Evolutionary conservation across 1,140 invertebrate genomes (phyloP), one percentile per base, ranked within the genome.

Genomic region (Gonatopus flavifemur): DNA sequence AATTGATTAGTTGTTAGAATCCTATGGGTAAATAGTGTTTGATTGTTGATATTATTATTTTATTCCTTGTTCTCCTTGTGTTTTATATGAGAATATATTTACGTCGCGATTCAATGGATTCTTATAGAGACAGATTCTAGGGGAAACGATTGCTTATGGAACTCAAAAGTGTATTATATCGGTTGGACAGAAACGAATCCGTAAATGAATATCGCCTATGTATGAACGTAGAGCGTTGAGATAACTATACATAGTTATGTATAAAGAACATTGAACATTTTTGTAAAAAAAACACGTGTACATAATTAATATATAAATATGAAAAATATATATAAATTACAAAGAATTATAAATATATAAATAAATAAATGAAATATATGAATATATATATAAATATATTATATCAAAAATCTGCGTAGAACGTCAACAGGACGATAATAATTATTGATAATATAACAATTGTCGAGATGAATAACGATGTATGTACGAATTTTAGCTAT

Each of bases 271-370:
- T n/a, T n/a, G n/a, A n/a, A n/a, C n/a, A n/a, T n/a, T n/a, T n/a
- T n/a, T n/a, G n/a, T n/a, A n/a, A n/a, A n/a, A n/a, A n/a, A n/a
- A n/a, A n/a, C n/a, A n/a, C n/a, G n/a, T n/a, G n/a, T n/a, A n/a
- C n/a, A n/a, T n/a, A n/a, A n/a, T n/a, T 62, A 18, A 64, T 70
- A 63, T 70, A 70, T 64, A 72, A 72, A 73, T 57, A 65, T 58
- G 52, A 64, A 63, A 70, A 70, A 62, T 55, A 65, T 64, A 57
- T 55, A 57, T 62, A 54, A 47, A 62, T 54, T 52, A 55, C 57
- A 60, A 67, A 62, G 54, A 63, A 40, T 35, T 47, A 55, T 56
- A 59, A 36, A 57, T 55, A 44, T 49, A 64, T 35, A 60, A 32
- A 55, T 37, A 62, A 41, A 52, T 54, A 47, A 37, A 33, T 32